Evolutionary conservation across 2,888 invertebrate species (phyloP).

Genomic region (Thysanoteuthis rhombus): DNA sequence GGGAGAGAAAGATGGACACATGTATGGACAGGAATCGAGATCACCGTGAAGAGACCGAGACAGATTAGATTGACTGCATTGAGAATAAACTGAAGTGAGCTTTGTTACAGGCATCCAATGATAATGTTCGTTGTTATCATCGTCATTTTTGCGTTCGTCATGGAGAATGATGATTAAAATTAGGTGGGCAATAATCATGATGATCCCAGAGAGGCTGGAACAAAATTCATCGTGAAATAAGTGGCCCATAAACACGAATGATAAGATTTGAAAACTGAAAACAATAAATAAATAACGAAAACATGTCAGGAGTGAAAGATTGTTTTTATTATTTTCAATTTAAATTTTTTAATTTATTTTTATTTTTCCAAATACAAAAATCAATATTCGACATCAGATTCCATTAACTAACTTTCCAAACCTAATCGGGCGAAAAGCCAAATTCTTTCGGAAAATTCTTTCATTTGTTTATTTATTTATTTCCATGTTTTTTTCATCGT

Average conservation of each 20-base stretch:
- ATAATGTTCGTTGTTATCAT: too few relatives aligned
- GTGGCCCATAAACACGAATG: background rate
- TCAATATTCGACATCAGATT: background rate
- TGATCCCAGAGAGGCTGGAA: background rate
- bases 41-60: too few relatives aligned
- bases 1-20: too few relatives aligned
- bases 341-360: background rate
- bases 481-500: background rate
- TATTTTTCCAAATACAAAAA: background rate
- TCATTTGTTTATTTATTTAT: background rate
- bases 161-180: background rate
- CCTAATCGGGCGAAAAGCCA: background rate
- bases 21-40: too few relatives aligned
- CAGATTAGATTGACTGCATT: too few relatives aligned
- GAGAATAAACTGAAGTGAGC: too few relatives aligned
- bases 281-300: background rate
- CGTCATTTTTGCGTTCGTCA: too few relatives aligned
- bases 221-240: background rate
- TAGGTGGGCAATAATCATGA: background rate
- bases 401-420: background rate
- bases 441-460: background rate
- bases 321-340: too few relatives aligned
- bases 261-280: background rate
- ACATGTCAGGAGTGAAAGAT: too few relatives aligned
- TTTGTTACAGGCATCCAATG: too few relatives aligned